Conservation (phyloP, 2,888 invertebrate species). For the Athalia cordata region DNA sequence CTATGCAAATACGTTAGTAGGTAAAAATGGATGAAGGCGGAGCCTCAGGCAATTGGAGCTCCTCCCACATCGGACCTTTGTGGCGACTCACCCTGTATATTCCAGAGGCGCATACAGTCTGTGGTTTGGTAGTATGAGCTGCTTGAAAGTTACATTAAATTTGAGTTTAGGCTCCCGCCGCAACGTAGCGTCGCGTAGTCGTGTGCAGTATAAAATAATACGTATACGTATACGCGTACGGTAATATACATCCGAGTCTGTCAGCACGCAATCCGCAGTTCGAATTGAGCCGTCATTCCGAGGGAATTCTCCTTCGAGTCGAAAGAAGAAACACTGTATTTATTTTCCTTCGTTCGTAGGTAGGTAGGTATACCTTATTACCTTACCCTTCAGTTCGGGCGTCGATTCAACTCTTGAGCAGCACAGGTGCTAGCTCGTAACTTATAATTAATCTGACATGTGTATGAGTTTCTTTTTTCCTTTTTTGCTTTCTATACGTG, state of each 20-base stretch:
- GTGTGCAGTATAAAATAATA: too few species aligned
- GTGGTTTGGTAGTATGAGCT: background rate
- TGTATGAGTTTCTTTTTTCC: background rate
- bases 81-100: too few species aligned
- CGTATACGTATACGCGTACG: too few species aligned
- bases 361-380: background rate
- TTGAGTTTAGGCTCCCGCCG: too few species aligned
- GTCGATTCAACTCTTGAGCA: background rate
- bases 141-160: too few species aligned
- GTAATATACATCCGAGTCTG: background rate
- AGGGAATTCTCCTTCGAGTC: slow-evolving; percentile 5
- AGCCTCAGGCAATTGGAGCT: too few species aligned
- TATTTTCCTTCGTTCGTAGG: slow-evolving; percentile 13
- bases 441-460: slow-evolving; percentile 24
- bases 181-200: too few species aligned
- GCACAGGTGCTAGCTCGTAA: slow-evolving; percentile 11
- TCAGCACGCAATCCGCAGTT: slow-evolving; percentile 41
- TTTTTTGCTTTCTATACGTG: too few species aligned
- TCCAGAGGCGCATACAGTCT: slow-evolving; percentile 5
- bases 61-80: too few species aligned
- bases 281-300: slow-evolving; percentile 41
- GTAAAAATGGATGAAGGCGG: too few species aligned
- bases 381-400: background rate
- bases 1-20: too few species aligned
- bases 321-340: slow-evolving; percentile 14